Evolutionary conservation across 2,888 invertebrate species (phyloP).

Genomic region (Eupithecia pulchellata): DNA sequence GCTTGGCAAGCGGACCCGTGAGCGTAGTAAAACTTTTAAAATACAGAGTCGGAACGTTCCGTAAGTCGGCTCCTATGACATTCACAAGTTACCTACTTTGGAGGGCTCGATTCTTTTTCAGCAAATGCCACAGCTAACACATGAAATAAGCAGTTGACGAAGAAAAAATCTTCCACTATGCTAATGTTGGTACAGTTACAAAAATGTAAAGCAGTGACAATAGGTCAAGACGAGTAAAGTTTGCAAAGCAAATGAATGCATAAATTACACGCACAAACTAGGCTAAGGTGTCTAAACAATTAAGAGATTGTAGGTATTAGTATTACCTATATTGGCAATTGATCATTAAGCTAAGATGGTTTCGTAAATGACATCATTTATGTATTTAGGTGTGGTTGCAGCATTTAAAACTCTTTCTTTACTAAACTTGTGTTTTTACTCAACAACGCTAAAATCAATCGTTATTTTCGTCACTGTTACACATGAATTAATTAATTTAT

Average conservation of each 20-base stretch:
- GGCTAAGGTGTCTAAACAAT: slow-evolving; percentile 54
- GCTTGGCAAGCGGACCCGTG: no score
- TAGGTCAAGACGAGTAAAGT: slow-evolving; percentile 59
- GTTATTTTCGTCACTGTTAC: slow-evolving; percentile 34
- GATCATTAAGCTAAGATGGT: slow-evolving; percentile 33
- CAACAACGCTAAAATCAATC: slow-evolving; percentile 32
- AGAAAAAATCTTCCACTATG: slow-evolving; percentile 45
- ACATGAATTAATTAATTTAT: slow-evolving; percentile 37
- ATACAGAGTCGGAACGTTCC: no score
- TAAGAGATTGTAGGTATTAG: no score
- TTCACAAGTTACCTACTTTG: no score
- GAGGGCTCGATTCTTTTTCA: neutral
- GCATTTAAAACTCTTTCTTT: neutral
- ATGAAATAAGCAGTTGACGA: neutral
- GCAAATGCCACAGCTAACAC: neutral
- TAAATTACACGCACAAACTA: slow-evolving; percentile 57
- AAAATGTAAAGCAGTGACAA: slow-evolving; percentile 60
- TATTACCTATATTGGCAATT: slow-evolving; percentile 46
- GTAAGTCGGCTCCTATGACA: neutral
- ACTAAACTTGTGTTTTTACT: slow-evolving; percentile 11
- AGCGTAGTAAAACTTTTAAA: no score
- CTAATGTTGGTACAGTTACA: slow-evolving; percentile 63
- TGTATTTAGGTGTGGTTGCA: slow-evolving; percentile 33
- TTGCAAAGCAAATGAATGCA: slow-evolving; percentile 54
- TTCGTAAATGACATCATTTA: slow-evolving; percentile 38